Percentiles rank a stretch among this genome's conserved stretches.
Conservation (phyloP, 2,888 invertebrate species). For the Ceriagrion tenellum region DNA sequence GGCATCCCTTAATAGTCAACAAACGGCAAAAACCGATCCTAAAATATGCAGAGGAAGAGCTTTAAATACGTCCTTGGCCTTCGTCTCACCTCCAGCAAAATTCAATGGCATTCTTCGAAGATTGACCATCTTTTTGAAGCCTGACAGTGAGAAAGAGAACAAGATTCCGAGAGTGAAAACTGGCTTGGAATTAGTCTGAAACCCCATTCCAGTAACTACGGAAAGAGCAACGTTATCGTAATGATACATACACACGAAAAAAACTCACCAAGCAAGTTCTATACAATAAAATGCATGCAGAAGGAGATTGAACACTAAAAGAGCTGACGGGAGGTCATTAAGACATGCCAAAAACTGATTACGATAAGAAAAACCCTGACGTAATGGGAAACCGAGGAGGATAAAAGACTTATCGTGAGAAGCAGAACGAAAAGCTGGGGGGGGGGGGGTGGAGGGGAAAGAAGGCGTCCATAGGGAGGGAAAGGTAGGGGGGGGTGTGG, state of each 20-base stretch:
- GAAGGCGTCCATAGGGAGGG: not conserved
- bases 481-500: no score
- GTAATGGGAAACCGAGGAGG: not conserved
- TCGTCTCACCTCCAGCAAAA: no score
- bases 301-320: not conserved
- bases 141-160: no score
- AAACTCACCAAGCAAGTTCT: not conserved
- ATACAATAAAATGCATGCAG: not conserved
- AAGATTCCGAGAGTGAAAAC: no score
- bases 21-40: no score
- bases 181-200: not conserved
- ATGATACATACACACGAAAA: not conserved
- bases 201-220: not conserved
- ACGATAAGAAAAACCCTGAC: not conserved
- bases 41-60: no score
- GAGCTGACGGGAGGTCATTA: not conserved
- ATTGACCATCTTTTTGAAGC: not conserved
- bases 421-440: not conserved
- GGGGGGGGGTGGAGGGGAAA: not conserved
- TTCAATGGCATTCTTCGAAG: no score
- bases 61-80: no score
- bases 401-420: not conserved
- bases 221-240: not conserved
- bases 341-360: not conserved
- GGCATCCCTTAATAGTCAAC: no score